phyloP scores from a whole-genome alignment of 1,140 invertebrate genomes.

The Drosophila yakuba region DNA sequence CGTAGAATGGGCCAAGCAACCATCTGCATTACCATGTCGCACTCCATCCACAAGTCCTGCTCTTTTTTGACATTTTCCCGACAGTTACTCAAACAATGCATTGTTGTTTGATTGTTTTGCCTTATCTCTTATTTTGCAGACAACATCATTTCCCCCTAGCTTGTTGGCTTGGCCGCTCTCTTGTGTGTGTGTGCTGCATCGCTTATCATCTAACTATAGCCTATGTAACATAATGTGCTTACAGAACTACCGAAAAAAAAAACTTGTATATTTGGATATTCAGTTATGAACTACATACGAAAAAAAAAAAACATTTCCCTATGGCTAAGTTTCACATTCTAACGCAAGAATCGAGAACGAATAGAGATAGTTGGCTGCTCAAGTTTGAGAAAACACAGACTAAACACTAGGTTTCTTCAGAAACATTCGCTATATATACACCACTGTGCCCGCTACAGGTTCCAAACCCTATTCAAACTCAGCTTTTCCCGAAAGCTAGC shows the following conservation, averaged over 20 bases:
- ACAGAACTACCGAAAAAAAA: slow-evolving; percentile 47
- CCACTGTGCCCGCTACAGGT: neutral
- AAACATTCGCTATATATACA: slow-evolving; percentile 20
- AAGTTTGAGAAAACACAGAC: slow-evolving; percentile 12
- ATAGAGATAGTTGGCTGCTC: slow-evolving; percentile 15
- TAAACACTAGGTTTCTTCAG: slow-evolving; percentile 10
- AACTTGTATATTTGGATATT: slow-evolving; percentile 66
- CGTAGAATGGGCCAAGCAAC: neutral
- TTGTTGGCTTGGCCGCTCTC: slow-evolving; percentile 63
- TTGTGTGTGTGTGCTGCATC: slow-evolving; percentile 12
- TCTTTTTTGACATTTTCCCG: neutral
- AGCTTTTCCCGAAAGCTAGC: neutral
- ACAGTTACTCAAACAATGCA: slow-evolving; percentile 12
- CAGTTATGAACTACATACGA: slow-evolving; percentile 19
- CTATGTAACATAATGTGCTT: slow-evolving; percentile 49
- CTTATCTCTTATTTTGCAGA: slow-evolving; percentile 35
- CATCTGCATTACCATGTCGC: neutral
- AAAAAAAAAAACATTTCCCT: slow-evolving; percentile 48
- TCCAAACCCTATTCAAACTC: neutral
- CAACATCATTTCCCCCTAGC: slow-evolving; percentile 28
- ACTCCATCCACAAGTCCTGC: neutral
- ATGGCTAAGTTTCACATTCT: slow-evolving; percentile 35
- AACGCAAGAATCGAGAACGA: slow-evolving; percentile 1
- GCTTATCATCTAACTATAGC: slow-evolving; percentile 18
- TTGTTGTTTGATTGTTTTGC: neutral